phyloP scores from a whole-genome alignment of 2,888 invertebrate species.

The Stenchaetothrips biformis region DNA sequence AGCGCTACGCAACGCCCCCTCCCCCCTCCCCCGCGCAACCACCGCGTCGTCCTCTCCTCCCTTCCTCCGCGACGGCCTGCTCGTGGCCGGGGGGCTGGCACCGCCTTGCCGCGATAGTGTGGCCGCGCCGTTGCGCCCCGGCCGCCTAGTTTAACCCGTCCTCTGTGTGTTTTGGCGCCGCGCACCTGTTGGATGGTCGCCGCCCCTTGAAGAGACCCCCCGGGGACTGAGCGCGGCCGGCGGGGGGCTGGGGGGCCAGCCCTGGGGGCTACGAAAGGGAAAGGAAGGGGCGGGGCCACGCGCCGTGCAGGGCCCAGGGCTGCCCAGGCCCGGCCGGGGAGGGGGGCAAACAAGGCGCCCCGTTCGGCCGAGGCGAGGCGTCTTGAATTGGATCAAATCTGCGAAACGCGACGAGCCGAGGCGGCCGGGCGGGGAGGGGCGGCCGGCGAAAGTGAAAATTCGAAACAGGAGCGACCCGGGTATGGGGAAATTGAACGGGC shows the following conservation, averaged over 20 bases:
- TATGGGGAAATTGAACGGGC: too few relatives aligned
- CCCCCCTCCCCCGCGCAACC: neutral
- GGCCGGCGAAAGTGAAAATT: too few relatives aligned
- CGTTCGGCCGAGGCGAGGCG: neutral
- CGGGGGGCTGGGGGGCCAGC: neutral
- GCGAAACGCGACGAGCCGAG: too few relatives aligned
- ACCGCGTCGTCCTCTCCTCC: neutral
- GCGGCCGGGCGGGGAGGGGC: too few relatives aligned
- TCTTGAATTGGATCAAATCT: neutral
- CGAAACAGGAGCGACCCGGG: too few relatives aligned
- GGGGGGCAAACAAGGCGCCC: too few relatives aligned
- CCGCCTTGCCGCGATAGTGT: neutral
- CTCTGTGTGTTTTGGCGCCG: constrained; percentile 20
- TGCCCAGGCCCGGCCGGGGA: too few relatives aligned
- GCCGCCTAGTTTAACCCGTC: constrained; percentile 1
- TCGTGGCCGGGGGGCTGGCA: neutral
- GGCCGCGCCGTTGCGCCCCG: neutral
- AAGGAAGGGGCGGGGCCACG: too few relatives aligned
- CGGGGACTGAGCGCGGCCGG: neutral
- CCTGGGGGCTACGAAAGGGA: too few relatives aligned
- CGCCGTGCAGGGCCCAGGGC: too few relatives aligned
- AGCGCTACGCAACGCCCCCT: neutral
- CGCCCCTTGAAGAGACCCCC: neutral
- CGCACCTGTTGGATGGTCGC: constrained; percentile 11
- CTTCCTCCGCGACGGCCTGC: neutral